These are phyloP conservation scores for Acanthaster planci DNA, from an alignment of 35 echinoderm and acorn worm genomes.

Conservation along the genomic window DNA sequence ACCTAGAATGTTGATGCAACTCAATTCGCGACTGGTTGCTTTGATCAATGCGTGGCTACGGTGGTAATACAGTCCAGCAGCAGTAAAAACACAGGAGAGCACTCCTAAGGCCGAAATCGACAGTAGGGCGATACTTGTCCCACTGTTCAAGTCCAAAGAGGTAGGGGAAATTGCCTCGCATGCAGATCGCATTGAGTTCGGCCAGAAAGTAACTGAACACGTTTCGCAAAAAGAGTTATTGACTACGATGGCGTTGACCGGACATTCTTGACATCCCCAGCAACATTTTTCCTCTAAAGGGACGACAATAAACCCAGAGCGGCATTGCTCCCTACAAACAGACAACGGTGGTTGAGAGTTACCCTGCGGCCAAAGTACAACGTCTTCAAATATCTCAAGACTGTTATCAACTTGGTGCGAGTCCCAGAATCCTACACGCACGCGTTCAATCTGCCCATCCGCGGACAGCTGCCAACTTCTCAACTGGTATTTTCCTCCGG, in stretches of 20 bases:
- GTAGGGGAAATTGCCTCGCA: neutral
- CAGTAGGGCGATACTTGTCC: neutral
- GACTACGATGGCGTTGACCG: conserved; percentile 36
- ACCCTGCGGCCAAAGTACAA: neutral
- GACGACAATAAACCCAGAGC: neutral
- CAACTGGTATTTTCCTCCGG: conserved; percentile 30
- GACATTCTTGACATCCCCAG: conserved; percentile 44
- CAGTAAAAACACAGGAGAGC: neutral
- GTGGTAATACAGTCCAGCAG: conserved; percentile 7
- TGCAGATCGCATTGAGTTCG: neutral
- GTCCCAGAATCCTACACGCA: conserved; percentile 13
- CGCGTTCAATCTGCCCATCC: conserved; percentile 17
- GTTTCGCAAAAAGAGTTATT: conserved; percentile 13
- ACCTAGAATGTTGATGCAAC: conserved; percentile 27
- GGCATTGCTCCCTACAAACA: conserved; percentile 24
- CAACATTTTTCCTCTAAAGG: conserved; percentile 26
- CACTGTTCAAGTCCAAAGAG: neutral
- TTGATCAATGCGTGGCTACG: conserved; percentile 34
- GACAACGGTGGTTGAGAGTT: neutral
- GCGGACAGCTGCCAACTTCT: conserved; percentile 16
- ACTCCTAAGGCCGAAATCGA: neutral
- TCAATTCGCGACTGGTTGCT: conserved; percentile 45
- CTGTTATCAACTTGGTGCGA: neutral
- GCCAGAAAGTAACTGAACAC: conserved; percentile 20
- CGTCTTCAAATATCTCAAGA: neutral